Evolutionary conservation across 2,113 vertebrate genomes (phyloP).

Genomic region (Oplegnathus fasciatus): DNA sequence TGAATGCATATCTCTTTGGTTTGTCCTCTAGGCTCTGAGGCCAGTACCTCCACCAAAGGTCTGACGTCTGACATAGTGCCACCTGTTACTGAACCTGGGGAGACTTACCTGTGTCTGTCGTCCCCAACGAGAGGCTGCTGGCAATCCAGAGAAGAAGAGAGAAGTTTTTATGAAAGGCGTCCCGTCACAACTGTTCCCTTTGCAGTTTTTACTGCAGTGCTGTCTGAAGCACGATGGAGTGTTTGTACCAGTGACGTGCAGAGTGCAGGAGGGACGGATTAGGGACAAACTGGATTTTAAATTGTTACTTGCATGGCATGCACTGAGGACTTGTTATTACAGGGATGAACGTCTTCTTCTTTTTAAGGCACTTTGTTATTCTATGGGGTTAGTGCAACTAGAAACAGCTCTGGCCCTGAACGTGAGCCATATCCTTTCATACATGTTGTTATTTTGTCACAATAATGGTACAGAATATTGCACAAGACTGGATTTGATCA

Average conservation of each 20-base stretch:
- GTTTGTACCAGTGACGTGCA: background rate
- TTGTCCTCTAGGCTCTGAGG: slow-evolving; percentile 76
- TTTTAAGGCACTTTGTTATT: slow-evolving; percentile 39
- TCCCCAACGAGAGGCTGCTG: background rate
- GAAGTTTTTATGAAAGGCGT: background rate
- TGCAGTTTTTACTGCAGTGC: slow-evolving; percentile 8
- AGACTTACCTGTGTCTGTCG: background rate
- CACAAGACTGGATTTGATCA: slow-evolving; percentile 15
- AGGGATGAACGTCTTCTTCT: slow-evolving; percentile 3
- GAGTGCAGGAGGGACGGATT: background rate
- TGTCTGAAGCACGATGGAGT: background rate
- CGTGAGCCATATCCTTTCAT: slow-evolving; percentile 34
- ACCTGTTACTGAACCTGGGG: background rate
- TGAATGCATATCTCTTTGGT: background rate
- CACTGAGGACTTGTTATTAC: background rate
- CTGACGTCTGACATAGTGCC: slow-evolving; percentile 52
- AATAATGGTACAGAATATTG: background rate
- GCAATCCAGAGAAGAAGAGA: background rate
- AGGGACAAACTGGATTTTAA: background rate
- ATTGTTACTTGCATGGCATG: background rate
- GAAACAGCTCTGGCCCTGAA: slow-evolving; percentile 1
- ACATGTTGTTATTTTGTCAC: slow-evolving; percentile 9
- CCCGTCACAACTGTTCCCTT: background rate
- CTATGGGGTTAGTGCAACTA: background rate
- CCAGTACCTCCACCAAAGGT: slow-evolving; percentile 76